Conservation (phyloP, 1,140 invertebrate genomes). For the Philotrypesis tridentata region DNA sequence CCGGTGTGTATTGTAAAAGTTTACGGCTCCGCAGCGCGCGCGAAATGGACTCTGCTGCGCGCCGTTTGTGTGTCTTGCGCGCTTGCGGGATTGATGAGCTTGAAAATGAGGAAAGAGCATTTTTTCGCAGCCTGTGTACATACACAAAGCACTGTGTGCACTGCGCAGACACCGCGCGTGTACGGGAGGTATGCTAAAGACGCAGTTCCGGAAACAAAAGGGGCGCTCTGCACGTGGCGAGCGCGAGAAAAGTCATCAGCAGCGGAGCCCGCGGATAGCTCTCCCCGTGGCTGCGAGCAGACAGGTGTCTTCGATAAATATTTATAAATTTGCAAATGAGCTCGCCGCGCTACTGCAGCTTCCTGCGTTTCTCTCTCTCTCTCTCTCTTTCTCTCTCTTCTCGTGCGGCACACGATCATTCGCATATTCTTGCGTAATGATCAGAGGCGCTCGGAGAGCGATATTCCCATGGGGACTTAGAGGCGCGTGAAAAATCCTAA, state of each 20-base stretch:
- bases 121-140: too few species aligned
- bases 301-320: constrained; percentile 34
- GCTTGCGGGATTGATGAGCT: too few species aligned
- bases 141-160: too few species aligned
- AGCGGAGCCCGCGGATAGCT: too few species aligned
- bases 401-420: too few species aligned
- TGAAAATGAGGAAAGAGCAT: neutral
- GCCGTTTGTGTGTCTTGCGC: too few species aligned
- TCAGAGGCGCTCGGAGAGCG: neutral
- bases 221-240: too few species aligned
- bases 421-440: neutral
- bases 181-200: neutral
- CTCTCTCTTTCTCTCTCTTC: too few species aligned
- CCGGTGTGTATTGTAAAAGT: too few species aligned
- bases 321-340: constrained; percentile 24
- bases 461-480: neutral
- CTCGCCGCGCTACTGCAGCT: neutral
- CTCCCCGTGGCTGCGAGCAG: too few species aligned
- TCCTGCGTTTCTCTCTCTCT: constrained; percentile 10
- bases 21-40: too few species aligned
- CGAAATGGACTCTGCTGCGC: neutral
- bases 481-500: neutral
- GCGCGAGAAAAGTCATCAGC: neutral
- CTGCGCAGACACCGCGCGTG: too few species aligned
- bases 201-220: neutral